Base-by-base conservation (phyloP, 2,797 vertebrate species). In the Danio tinwini region DNA sequence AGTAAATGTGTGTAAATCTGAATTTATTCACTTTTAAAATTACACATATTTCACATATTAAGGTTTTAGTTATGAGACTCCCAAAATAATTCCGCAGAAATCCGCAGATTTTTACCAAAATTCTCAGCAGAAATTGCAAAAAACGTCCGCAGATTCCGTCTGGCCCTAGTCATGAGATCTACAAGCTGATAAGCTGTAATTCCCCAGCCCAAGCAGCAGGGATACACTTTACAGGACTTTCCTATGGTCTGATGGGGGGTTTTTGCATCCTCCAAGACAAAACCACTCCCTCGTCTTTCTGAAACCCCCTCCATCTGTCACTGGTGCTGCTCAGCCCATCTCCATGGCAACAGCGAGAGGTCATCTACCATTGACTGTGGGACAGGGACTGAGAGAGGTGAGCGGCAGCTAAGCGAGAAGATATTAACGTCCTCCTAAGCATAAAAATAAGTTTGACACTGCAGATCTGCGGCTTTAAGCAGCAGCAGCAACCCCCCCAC, bases 221-320 rank as follows among this genome's bases (percentile, higher is more conserved):
- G 17, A 53, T 62, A 13, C 37, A 64, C 47, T 55, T 74, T 37
- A 8, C 58, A 45, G 17, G 67, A 50, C 49, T 70, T 71, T 37
- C 37, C 49, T 39, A 45, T 49, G 40, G 47, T 52, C 12, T 39
- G 29, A 14, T 37, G 49, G 65, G 74, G 72, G 77, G 73, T 65
- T 59, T 45, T 19, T 7, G 42, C 5, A 29, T 67, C 44, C 50
- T 76, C 62, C 5, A 76, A 74, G 76, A 74, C 72, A 58, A 29
- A 29, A 77, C 70, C 76, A 68, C 76, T 67, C 68, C 71, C 81
- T 69, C 65, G 59, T 56, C 74, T 64, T 61, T 80, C 76, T 11
- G 65, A 86, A 81, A 87, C 87, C 85, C 80, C 77, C 55, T 84
- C 84, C 84, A 86, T 88, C 85, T 87, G 88, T 87, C 86, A 85